A percentile compares a stretch with the other conserved stretches of the same genome.
These are phyloP conservation scores for Dipodomys ordii DNA, from an alignment of 2,113 vertebrate genomes.

Conservation along the genomic window DNA sequence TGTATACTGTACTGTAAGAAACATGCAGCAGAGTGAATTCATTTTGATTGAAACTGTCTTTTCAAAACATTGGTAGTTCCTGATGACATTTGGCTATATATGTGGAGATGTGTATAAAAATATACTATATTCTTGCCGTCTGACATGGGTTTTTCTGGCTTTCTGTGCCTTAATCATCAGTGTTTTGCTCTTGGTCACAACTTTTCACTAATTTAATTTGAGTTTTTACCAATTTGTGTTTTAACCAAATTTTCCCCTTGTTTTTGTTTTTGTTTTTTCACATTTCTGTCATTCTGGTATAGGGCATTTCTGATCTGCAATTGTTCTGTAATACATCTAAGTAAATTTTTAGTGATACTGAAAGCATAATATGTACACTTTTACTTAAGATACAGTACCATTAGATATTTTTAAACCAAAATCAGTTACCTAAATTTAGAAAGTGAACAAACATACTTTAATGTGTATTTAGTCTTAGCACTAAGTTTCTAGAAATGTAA, in stretches of 20 bases:
- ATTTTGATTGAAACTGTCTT: conserved; percentile 66
- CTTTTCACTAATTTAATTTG: conserved; percentile 82
- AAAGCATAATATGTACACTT: conserved; percentile 61
- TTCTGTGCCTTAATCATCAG: conserved; percentile 89
- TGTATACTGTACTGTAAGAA: conserved; percentile 79
- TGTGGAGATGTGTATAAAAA: conserved; percentile 74
- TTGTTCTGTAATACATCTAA: conserved; percentile 83
- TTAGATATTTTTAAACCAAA: conserved; percentile 69
- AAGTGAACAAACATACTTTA: conserved; percentile 33
- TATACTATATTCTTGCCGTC: conserved; percentile 90
- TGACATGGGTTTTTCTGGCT: conserved; percentile 97
- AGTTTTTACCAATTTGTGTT: conserved; percentile 84
- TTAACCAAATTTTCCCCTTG: conserved; percentile 68
- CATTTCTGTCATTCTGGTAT: conserved; percentile 89
- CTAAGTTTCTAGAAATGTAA: conserved; percentile 13
- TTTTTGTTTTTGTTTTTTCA: conserved; percentile 54
- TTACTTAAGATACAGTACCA: conserved; percentile 40
- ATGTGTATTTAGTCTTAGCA: neutral
- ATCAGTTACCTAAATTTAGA: conserved; percentile 56
- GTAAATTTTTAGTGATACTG: conserved; percentile 63
- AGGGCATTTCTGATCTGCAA: conserved; percentile 95
- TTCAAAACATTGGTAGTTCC: conserved; percentile 69
- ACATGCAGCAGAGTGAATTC: conserved; percentile 91
- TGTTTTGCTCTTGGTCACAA: conserved; percentile 87
- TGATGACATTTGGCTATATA: conserved; percentile 72